Evolutionary conservation across 2,888 invertebrate genomes (phyloP).

Genomic region (Nymphalis c-album): DNA sequence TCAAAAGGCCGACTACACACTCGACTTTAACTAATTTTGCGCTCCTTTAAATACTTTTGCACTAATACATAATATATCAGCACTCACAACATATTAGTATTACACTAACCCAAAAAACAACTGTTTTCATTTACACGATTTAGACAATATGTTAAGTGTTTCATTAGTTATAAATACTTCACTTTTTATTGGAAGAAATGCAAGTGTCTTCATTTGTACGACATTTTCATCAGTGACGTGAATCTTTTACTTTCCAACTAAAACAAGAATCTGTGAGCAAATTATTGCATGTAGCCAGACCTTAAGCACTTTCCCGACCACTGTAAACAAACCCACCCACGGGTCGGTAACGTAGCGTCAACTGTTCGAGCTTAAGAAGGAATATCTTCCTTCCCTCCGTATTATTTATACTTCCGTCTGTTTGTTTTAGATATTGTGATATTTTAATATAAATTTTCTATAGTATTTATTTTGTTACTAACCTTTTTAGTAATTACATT

Average conservation of each 20-base stretch:
- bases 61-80: no score
- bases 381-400: conserved; percentile 45
- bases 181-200: no score
- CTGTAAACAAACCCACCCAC: conserved; percentile 53
- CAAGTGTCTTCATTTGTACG: no score
- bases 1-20: conserved; percentile 16
- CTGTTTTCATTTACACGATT: no score
- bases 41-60: not conserved
- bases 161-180: no score
- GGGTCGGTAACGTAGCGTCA: conserved; percentile 51
- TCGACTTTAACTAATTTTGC: not conserved
- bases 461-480: conserved; percentile 10
- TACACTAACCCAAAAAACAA: no score
- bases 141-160: no score
- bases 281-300: not conserved
- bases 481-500: conserved; percentile 17
- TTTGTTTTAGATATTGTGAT: conserved; percentile 18
- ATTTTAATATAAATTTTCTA: conserved; percentile 15
- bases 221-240: no score
- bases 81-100: no score
- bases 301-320: not conserved
- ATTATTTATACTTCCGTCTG: conserved; percentile 25
- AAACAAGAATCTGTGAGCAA: not conserved
- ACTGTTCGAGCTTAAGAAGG: conserved; percentile 43
- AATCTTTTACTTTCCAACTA: not conserved